Percentiles rank a stretch among this genome's conserved stretches.
Evolutionary conservation across 64 coral and sea anemone genomes (phyloP).

Genomic region (Pachyseris speciosa): DNA sequence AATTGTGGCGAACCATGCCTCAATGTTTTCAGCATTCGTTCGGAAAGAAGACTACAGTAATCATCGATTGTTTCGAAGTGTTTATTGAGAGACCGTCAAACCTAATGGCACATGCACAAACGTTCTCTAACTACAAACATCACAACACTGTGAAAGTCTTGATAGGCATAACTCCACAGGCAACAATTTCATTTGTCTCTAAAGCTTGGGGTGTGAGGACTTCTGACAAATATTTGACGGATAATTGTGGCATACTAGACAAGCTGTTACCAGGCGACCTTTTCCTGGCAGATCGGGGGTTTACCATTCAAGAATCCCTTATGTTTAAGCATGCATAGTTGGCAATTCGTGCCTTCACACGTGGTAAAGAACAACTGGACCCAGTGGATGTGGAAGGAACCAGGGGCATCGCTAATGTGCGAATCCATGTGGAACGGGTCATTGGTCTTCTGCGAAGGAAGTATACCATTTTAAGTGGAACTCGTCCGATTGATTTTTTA

Average conservation of each 20-base stretch:
- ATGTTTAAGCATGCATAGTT: not conserved
- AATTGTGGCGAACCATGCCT: conserved; percentile 41
- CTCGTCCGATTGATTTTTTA: not conserved
- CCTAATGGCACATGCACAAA: conserved; percentile 2
- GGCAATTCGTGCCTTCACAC: conserved; percentile 10
- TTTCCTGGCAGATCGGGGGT: conserved; percentile 4
- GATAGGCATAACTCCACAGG: conserved; percentile 43
- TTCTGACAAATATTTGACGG: conserved; percentile 31
- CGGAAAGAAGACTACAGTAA: conserved; percentile 20
- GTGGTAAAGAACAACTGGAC: conserved; percentile 20
- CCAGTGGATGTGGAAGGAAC: conserved; percentile 26
- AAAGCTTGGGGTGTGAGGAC: conserved; percentile 28
- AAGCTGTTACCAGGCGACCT: conserved; percentile 12
- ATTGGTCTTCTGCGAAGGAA: conserved; percentile 38
- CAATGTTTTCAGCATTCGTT: not conserved
- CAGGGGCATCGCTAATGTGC: conserved; percentile 20
- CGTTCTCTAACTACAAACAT: conserved; percentile 17
- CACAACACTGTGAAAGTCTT: conserved; percentile 34
- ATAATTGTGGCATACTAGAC: conserved; percentile 3
- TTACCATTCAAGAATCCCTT: conserved; percentile 9
- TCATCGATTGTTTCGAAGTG: conserved; percentile 50
- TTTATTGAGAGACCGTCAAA: conserved; percentile 42
- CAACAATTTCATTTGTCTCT: conserved; percentile 23
- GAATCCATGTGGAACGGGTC: conserved; percentile 30
- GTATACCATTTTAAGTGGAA: conserved; percentile 3